These are phyloP conservation scores for Myxocyprinus asiaticus DNA, from an alignment of 2,113 vertebrate genomes.

Conservation along the genomic window DNA sequence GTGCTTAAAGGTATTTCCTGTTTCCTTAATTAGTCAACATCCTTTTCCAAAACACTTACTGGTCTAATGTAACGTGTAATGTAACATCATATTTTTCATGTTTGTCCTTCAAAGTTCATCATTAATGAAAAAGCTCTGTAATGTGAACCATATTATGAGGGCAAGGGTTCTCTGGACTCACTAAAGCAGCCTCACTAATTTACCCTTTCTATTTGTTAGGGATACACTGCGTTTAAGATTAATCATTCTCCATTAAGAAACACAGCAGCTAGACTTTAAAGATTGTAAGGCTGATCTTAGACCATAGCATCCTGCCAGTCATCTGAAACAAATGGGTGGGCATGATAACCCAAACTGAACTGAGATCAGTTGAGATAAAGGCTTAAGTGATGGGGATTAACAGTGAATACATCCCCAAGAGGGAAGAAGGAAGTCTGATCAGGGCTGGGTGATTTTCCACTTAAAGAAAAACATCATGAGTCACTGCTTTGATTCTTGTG, in stretches of 20 bases:
- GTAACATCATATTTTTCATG: too few species aligned
- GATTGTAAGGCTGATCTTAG: not conserved
- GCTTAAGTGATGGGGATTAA: not conserved
- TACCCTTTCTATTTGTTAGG: too few species aligned
- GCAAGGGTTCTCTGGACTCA: too few species aligned
- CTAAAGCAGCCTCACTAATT: too few species aligned
- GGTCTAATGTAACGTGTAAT: too few species aligned
- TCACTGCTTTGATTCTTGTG: not conserved
- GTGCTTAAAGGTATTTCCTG: slow-evolving; percentile 37
- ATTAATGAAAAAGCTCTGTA: too few species aligned
- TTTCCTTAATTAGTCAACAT: slow-evolving; percentile 19
- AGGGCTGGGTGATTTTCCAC: not conserved
- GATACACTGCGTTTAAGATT: not conserved
- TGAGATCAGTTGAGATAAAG: slow-evolving; percentile 8
- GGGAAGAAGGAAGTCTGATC: slow-evolving; percentile 5
- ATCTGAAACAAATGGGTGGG: not conserved
- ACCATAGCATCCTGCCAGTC: not conserved
- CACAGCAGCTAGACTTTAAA: not conserved
- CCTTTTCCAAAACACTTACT: too few species aligned
- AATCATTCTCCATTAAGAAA: not conserved
- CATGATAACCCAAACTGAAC: not conserved
- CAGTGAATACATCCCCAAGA: slow-evolving; percentile 12
- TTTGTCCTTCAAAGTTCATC: too few species aligned
- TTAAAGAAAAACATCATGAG: slow-evolving; percentile 1
- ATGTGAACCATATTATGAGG: too few species aligned